phyloP scores from a whole-genome alignment of 2,113 vertebrate genomes.

The Serilophus lunatus region DNA sequence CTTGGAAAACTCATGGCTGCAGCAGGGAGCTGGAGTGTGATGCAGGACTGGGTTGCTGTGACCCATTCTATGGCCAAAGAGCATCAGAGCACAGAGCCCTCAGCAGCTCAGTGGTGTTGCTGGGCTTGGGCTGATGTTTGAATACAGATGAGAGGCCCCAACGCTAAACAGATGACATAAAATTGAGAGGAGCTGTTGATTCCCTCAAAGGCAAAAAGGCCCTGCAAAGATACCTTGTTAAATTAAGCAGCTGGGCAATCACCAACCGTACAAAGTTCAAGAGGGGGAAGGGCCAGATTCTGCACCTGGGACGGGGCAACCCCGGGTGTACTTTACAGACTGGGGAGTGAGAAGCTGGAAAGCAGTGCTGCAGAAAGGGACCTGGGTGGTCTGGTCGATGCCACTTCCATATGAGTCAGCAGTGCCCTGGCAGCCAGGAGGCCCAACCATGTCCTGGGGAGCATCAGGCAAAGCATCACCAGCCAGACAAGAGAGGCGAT shows the following conservation, averaged over 20 bases:
- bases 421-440: background rate
- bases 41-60: background rate
- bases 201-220: fast-evolving
- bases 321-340: fast-evolving
- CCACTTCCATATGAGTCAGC: background rate
- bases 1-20: background rate
- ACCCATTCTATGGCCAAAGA: too few species aligned
- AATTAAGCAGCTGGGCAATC: background rate
- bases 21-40: fast-evolving
- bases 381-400: fast-evolving
- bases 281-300: fast-evolving
- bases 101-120: background rate
- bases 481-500: background rate
- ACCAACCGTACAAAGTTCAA: background rate
- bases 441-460: background rate
- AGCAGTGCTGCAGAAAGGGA: background rate
- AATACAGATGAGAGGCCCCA: background rate
- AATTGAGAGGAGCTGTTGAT: background rate
- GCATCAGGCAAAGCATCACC: background rate
- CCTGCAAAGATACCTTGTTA: background rate
- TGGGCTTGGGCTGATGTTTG: background rate
- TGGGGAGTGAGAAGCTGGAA: background rate
- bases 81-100: fast-evolving
- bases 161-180: background rate
- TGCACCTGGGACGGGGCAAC: background rate